Conservation (phyloP, 2,888 invertebrate species). For the Diadegma fenestrale region DNA sequence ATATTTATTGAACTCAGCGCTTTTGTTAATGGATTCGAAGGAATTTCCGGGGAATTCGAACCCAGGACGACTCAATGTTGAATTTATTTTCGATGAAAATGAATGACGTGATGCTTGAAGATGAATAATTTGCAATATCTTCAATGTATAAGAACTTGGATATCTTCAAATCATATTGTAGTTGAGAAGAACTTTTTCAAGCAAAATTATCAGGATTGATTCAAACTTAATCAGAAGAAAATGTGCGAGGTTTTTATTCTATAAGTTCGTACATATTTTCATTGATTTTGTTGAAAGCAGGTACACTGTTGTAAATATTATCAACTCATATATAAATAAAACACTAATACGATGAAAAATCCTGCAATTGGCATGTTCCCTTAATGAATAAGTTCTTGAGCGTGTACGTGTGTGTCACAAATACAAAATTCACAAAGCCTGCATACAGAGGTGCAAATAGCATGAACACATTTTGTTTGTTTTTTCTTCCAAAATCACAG, state of each 20-base stretch:
- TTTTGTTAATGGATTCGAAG: neutral
- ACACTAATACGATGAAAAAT: neutral
- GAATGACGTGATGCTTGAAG: neutral
- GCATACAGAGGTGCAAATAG: slow-evolving; percentile 44
- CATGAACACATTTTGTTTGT: slow-evolving; percentile 13
- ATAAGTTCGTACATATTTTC: too few species aligned
- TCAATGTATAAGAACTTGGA: neutral
- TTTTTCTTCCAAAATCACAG: slow-evolving; percentile 4
- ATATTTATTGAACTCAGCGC: neutral
- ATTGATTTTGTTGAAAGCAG: too few species aligned
- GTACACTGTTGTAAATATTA: neutral
- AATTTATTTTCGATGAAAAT: slow-evolving; percentile 3
- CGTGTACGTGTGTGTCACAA: slow-evolving; percentile 49
- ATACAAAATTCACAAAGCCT: slow-evolving; percentile 43
- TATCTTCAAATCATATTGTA: neutral
- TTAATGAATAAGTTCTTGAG: neutral
- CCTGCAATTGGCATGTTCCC: neutral
- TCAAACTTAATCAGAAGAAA: too few species aligned
- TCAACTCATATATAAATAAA: neutral
- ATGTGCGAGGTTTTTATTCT: neutral
- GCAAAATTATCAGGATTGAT: too few species aligned
- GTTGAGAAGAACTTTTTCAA: neutral
- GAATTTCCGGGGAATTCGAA: neutral
- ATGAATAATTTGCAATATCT: neutral
- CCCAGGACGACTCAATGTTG: neutral